Evolutionary conservation across 2,113 vertebrate species (phyloP), one percentile per base, ranked within the genome.

Genomic region (Calidris pygmaea): DNA sequence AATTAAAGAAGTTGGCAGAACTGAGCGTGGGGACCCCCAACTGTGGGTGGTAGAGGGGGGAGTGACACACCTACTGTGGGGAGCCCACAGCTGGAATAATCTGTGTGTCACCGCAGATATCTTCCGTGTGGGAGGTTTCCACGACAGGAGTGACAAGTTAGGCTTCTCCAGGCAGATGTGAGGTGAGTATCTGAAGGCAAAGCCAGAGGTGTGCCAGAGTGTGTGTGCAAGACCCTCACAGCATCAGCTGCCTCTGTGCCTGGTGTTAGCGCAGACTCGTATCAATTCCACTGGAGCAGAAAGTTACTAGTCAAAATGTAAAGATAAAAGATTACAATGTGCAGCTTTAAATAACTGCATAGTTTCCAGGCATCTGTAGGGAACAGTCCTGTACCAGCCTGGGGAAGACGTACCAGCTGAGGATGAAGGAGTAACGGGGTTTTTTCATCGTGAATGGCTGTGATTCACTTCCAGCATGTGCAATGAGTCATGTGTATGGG

Each of bases 241-340:
- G 26, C 27, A 12, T 55, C 1, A 1, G 22, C 3, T 27, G 9
- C 5, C 30, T 74, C 12, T 0, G 0, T 62, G 35, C 17, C 35
- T 71, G 22, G 12, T 8, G 4, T 58, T 52, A 50, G 26, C 12
- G 37, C 3, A 1, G 1, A 1, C 58, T 53, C 10, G 29, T 21
- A 35, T 80, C 4, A 3, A 19, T 89, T 70, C 37, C 67, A n/a
- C 58, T 37, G 17, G 29, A 71, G 56, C 48, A 70, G 62, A 81
- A 83, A 72, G 34, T 78, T 89, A 52, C 63, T 59, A 45, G 18
- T 76, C 0, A 0, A 70, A 95, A 83, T n/a, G 8, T 65, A 72
- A 90, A 93, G 79, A 50, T 21, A 83, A 87, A 94, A 89, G 26
- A 89, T 65, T n/a, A 43, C 26, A 68, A 27, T 10, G 45, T 84